Percentiles rank a stretch among this genome's conserved stretches.
Conservation (phyloP, 2,113 vertebrate genomes). For the Lophochroa leadbeateri region DNA sequence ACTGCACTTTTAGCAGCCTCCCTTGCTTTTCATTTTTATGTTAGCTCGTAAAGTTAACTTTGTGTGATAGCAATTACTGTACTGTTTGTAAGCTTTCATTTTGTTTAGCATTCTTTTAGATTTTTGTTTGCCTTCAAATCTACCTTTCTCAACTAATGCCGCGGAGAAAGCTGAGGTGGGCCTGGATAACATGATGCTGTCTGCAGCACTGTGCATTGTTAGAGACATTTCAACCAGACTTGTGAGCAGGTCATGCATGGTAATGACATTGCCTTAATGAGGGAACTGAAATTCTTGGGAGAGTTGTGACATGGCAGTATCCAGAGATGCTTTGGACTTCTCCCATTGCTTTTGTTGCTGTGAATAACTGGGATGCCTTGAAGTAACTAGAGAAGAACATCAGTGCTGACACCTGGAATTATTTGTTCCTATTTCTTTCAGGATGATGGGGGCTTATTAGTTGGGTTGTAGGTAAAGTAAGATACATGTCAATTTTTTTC, state of each 20-base stretch:
- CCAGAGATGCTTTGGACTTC: background rate
- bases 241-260: background rate
- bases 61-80: background rate
- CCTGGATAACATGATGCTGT: background rate
- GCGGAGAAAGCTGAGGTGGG: background rate
- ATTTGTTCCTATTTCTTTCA: background rate
- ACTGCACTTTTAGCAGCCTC: background rate
- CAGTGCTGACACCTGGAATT: background rate
- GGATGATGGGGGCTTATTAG: background rate
- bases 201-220: background rate
- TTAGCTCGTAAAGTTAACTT: background rate
- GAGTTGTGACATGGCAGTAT: background rate
- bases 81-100: background rate
- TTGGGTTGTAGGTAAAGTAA: background rate
- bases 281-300: background rate
- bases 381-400: background rate
- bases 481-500: background rate
- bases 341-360: background rate
- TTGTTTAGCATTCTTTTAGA: background rate
- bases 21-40: background rate
- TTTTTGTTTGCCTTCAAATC: background rate
- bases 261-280: conserved; percentile 30
- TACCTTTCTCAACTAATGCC: background rate
- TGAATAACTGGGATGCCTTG: background rate
- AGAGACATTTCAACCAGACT: conserved; percentile 21